Evolutionary conservation across 1,140 invertebrate genomes (phyloP), one percentile per base, ranked within the genome.

Genomic region (Heliconius hewitsoni): DNA sequence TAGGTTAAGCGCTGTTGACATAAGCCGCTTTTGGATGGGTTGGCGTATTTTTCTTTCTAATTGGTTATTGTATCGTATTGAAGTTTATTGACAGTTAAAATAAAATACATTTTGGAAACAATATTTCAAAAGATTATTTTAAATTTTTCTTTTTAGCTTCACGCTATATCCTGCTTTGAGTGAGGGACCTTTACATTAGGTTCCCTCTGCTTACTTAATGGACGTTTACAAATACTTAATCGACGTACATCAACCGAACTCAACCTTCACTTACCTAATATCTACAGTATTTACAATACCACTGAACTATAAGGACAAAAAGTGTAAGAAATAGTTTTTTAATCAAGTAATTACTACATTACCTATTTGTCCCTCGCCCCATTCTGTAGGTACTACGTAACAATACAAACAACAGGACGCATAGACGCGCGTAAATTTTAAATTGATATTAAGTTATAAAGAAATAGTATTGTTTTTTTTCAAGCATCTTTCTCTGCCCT

Each of bases 1-100:
- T 66, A 60, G 57, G 39, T 78, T 73, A 74, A 78, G 27, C 71
- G 11, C 19, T 70, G 55, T 78, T 78, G 9, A 72, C 27, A 52
- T 72, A 39, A 66, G 60, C 60, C 60, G 60, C 60, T 66, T 66
- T 66, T 66, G 27, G 60, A 30, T 66, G 60, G 60, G 60, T 30
- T n/a, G 60, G 60, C 55, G 55, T 8, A 5, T 66, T 16, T 66
- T 60, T 60, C 23, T 60, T 23, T 27, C 1, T 60, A n/a, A 46
- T 46, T 46, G 42, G 42, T 46, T 46, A 16, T 46, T 46, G 3
- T 46, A 16, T 46, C 42, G 42, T 46, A 16, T 46, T 46, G 42
- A 16, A 46, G 0, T 46, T 46, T 16, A 16, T 46, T 46, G 13
- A 13, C 42, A 46, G 2, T 42, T 42, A 11, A 42, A 42, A 3